These are phyloP conservation scores for Arion vulgaris DNA, from an alignment of 1,140 invertebrate species.

Conservation along the genomic window DNA sequence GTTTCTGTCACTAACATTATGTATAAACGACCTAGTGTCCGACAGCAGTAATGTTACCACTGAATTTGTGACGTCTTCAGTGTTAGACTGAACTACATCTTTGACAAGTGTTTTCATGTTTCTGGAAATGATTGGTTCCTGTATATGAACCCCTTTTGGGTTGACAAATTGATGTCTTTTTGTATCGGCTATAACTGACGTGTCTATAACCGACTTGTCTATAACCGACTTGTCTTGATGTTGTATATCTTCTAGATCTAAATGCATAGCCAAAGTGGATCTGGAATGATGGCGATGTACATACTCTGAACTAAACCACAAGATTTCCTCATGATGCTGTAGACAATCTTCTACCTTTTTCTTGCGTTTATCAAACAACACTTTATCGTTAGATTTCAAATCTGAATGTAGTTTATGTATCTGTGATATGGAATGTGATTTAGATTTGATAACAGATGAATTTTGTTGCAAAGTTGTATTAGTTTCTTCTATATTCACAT, in stretches of 20 bases:
- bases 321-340: slow-evolving; percentile 52
- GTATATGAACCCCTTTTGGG: background rate
- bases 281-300: slow-evolving; percentile 56
- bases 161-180: background rate
- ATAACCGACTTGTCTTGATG: no score
- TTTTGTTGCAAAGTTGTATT: background rate
- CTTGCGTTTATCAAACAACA: slow-evolving; percentile 21
- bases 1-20: no score
- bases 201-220: no score
- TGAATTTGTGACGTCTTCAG: background rate
- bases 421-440: slow-evolving; percentile 12
- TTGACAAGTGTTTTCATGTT: background rate
- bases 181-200: no score
- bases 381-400: slow-evolving; percentile 8
- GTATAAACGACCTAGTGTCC: background rate
- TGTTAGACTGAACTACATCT: background rate
- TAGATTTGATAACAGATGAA: background rate
- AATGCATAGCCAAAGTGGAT: background rate
- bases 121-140: background rate
- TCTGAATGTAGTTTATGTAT: slow-evolving; percentile 34
- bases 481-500: background rate
- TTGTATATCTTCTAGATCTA: no score
- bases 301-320: slow-evolving; percentile 58
- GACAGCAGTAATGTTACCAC: background rate
- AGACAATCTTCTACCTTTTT: slow-evolving; percentile 48